Evolutionary conservation across 2,797 vertebrate genomes (phyloP).

Genomic region (Cheirogaleus major): DNA sequence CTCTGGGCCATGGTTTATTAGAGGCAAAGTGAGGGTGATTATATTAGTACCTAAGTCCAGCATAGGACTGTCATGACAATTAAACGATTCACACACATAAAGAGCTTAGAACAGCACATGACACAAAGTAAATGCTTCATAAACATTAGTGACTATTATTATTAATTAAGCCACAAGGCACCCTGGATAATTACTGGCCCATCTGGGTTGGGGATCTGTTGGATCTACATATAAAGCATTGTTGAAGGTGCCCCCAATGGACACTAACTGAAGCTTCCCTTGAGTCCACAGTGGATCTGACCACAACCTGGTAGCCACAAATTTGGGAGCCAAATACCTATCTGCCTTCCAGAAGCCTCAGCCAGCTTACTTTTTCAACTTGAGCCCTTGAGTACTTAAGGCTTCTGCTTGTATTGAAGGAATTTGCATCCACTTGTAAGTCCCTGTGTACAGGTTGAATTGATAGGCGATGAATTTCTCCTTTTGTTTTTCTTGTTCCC

Average conservation of each 20-base stretch:
- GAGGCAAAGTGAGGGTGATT: neutral
- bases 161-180: neutral
- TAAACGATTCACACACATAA: neutral
- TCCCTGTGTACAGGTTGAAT: neutral
- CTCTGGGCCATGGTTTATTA: neutral
- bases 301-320: neutral
- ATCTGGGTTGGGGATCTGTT: neutral
- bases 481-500: constrained; percentile 49
- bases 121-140: neutral
- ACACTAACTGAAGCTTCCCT: neutral
- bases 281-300: neutral
- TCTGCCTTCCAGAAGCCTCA: neutral
- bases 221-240: neutral
- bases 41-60: neutral
- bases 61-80: neutral
- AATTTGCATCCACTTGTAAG: neutral
- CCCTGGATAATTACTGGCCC: neutral
- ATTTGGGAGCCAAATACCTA: neutral
- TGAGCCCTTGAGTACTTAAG: neutral
- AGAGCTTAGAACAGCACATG: neutral
- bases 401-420: neutral
- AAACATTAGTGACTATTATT: neutral
- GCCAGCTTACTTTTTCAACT: neutral
- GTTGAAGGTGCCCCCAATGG: neutral
- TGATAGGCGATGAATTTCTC: constrained; percentile 13